Evolutionary conservation across 2,888 invertebrate genomes (phyloP).

Genomic region (Cataglyphis livida): DNA sequence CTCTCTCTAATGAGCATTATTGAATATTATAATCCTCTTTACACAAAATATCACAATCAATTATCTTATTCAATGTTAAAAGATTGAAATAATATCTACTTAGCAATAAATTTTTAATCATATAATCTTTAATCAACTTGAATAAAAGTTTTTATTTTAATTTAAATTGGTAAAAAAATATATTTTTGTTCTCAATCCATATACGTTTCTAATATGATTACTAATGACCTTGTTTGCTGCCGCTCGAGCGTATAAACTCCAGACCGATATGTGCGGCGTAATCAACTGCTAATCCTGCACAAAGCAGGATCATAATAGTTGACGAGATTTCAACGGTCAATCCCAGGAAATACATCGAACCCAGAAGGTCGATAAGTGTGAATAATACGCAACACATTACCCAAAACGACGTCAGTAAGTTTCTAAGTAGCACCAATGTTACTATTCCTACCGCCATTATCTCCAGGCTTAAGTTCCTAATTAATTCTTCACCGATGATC

Average conservation of each 20-base stretch:
- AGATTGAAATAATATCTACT: background rate
- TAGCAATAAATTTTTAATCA: background rate
- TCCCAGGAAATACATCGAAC: conserved; percentile 86
- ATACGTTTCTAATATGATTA: background rate
- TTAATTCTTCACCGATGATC: conserved; percentile 83
- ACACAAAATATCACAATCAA: background rate
- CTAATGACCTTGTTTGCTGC: conserved; percentile 84
- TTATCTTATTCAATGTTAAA: background rate
- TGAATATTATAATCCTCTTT: background rate
- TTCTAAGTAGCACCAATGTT: conserved; percentile 85
- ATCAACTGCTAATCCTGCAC: conserved; percentile 86
- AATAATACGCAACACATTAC: conserved; percentile 85
- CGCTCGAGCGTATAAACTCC: conserved; percentile 85
- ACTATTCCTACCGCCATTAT: conserved; percentile 85
- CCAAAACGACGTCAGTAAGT: conserved; percentile 84
- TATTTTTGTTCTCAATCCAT: background rate
- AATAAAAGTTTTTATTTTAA: background rate
- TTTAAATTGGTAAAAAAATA: background rate
- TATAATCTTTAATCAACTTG: background rate
- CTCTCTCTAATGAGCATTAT: background rate
- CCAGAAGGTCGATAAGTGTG: conserved; percentile 86
- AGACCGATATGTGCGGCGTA: conserved; percentile 87
- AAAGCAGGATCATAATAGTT: conserved; percentile 85
- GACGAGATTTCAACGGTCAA: conserved; percentile 86
- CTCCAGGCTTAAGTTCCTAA: conserved; percentile 85